These are phyloP conservation scores for Oostethus manadensis DNA, from an alignment of 2,113 vertebrate genomes.

Conservation along the genomic window DNA sequence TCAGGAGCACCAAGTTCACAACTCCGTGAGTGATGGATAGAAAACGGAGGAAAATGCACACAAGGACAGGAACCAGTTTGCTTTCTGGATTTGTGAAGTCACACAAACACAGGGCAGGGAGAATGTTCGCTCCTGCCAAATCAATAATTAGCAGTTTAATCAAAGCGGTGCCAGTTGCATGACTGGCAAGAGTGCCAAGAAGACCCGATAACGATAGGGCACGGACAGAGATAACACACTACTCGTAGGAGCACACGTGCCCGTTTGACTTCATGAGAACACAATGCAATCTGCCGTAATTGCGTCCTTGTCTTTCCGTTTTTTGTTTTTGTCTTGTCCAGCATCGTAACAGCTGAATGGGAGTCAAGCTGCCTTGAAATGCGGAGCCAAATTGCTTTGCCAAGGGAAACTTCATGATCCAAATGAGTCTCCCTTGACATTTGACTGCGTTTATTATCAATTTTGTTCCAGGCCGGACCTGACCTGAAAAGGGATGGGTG, in stretches of 20 bases:
- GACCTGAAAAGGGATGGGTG: too few relatives aligned
- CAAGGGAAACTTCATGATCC: too few relatives aligned
- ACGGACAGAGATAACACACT: constrained; percentile 33
- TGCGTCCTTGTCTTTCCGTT: constrained; percentile 1
- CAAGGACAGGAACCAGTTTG: neutral
- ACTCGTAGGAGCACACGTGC: constrained; percentile 10
- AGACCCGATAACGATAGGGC: constrained; percentile 38
- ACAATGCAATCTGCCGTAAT: constrained; percentile 19
- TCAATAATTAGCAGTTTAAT: constrained; percentile 52
- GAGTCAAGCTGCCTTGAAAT: too few relatives aligned
- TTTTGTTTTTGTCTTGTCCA: too few relatives aligned
- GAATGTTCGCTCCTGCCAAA: constrained; percentile 22
- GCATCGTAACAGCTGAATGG: too few relatives aligned
- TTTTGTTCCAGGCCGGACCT: too few relatives aligned
- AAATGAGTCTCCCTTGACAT: too few relatives aligned
- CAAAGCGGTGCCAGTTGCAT: constrained; percentile 35
- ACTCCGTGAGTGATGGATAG: neutral
- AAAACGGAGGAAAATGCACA: neutral
- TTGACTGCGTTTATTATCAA: too few relatives aligned
- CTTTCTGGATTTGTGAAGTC: neutral
- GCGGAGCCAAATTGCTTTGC: too few relatives aligned
- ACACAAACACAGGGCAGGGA: neutral
- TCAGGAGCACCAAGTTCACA: neutral
- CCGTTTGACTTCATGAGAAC: constrained; percentile 24
- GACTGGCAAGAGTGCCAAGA: constrained; percentile 10